These are phyloP conservation scores for Telmatochromis sp. DNA, from an alignment of 2,113 vertebrate species.

Conservation along the genomic window DNA sequence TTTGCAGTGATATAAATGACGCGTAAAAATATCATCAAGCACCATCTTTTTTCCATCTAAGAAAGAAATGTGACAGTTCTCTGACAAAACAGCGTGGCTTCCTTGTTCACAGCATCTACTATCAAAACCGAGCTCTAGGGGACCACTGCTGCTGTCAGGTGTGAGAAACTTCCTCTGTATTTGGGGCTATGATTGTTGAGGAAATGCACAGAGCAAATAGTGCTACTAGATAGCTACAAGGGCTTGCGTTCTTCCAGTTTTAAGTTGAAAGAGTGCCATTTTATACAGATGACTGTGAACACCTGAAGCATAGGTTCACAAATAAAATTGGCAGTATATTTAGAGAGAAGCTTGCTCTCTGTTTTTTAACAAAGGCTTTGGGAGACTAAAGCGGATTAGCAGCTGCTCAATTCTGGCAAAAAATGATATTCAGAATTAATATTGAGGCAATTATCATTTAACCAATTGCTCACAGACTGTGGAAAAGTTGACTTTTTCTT, in stretches of 20 bases:
- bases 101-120: background rate
- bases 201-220: background rate
- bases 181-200: background rate
- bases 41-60: background rate
- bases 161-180: background rate
- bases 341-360: background rate
- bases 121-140: background rate
- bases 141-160: background rate
- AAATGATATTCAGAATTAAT: background rate
- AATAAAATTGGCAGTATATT: background rate
- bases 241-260: background rate
- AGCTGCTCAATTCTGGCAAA: background rate
- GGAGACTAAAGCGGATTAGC: background rate
- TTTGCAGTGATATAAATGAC: background rate
- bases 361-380: background rate
- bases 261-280: background rate
- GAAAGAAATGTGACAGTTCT: background rate
- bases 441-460: background rate
- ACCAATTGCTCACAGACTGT: background rate
- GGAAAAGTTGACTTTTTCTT: background rate
- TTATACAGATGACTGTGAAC: background rate
- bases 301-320: background rate
- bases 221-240: background rate
- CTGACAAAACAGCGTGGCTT: background rate
- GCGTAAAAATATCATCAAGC: fast-evolving